A percentile compares a stretch with the other conserved stretches of the same genome.
Evolutionary conservation across 2,888 invertebrate genomes (phyloP).

Genomic region (Myopa tessellatipennis): DNA sequence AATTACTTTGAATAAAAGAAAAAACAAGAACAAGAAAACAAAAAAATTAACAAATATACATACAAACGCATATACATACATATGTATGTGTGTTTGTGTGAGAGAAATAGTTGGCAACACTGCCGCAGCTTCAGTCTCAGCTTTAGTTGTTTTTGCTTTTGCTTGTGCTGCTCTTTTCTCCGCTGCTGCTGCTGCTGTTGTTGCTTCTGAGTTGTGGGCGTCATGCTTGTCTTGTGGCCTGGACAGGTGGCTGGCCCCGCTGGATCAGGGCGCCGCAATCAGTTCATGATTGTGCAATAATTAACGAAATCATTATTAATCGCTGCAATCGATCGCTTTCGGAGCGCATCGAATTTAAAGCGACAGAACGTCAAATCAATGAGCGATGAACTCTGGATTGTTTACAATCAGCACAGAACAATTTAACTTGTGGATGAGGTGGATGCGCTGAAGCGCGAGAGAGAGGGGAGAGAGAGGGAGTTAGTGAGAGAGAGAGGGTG

Average conservation of each 20-base stretch:
- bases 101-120: background rate
- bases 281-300: constrained; percentile 20
- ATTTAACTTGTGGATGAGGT: too few species aligned
- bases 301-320: constrained; percentile 30
- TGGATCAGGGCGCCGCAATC: background rate
- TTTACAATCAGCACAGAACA: background rate
- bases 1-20: background rate
- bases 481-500: too few species aligned
- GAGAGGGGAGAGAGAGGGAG: too few species aligned
- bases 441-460: too few species aligned
- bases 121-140: background rate
- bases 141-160: too few species aligned
- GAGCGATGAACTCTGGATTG: background rate
- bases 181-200: too few species aligned
- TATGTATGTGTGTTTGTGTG: background rate
- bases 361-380: background rate
- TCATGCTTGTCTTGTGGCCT: background rate
- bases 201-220: background rate
- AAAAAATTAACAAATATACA: background rate
- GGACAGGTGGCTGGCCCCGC: background rate
- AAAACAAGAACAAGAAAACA: background rate
- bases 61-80: too few species aligned
- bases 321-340: constrained; percentile 23
- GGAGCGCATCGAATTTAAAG: background rate
- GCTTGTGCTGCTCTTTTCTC: too few species aligned